These are phyloP conservation scores for Antechinus stuartii DNA, from an alignment of 2,113 vertebrate genomes.

Conservation along the genomic window DNA sequence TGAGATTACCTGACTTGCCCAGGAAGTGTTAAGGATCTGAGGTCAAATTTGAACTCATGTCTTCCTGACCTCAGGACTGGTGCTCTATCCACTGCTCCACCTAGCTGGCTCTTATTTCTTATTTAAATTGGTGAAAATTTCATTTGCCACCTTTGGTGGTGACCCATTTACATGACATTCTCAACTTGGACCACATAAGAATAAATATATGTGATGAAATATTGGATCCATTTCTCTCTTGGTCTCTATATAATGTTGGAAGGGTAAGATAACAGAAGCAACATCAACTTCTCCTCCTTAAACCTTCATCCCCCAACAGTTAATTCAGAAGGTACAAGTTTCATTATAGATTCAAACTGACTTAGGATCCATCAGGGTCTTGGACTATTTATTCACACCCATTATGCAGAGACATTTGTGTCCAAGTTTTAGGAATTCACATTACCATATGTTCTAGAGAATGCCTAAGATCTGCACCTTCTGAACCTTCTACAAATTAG, in stretches of 20 bases:
- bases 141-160: slow-evolving; percentile 79
- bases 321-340: not conserved
- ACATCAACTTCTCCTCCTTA: not conserved
- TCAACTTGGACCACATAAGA: slow-evolving; percentile 78
- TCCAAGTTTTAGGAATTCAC: slow-evolving; percentile 70
- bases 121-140: slow-evolving; percentile 81
- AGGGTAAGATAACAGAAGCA: slow-evolving; percentile 56
- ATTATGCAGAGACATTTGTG: slow-evolving; percentile 74
- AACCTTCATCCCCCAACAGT: no score
- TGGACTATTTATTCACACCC: slow-evolving; percentile 69
- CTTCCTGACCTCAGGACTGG: no score
- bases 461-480: slow-evolving; percentile 64
- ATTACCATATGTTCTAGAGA: slow-evolving; percentile 66
- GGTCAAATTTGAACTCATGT: no score
- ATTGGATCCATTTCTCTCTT: slow-evolving; percentile 53
- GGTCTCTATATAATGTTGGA: slow-evolving; percentile 62
- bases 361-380: slow-evolving; percentile 63
- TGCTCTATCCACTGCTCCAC: no score
- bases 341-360: not conserved
- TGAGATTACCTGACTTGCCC: no score
- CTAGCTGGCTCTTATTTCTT: slow-evolving; percentile 66
- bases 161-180: slow-evolving; percentile 85
- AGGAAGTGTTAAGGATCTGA: no score
- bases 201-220: slow-evolving; percentile 17
- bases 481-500: slow-evolving; percentile 66